Evolutionary conservation across 2,888 invertebrate species (phyloP).

Genomic region (Heliothis peltigera): DNA sequence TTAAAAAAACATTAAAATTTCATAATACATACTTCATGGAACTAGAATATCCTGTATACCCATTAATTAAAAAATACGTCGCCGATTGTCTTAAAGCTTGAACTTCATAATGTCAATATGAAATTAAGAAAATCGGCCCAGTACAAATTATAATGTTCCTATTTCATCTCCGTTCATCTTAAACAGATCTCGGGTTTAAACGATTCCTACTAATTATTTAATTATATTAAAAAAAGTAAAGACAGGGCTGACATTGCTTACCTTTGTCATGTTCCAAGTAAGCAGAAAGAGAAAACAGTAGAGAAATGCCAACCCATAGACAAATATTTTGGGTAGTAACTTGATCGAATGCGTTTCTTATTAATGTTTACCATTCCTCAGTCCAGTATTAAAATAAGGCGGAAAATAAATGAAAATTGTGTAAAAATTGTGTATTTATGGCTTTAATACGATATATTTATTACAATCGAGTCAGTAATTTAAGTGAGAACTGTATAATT

Average conservation of each 20-base stretch:
- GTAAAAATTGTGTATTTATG: conserved; percentile 69
- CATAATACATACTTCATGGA: conserved; percentile 6
- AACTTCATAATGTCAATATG: conserved; percentile 2
- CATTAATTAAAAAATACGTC: conserved; percentile 9
- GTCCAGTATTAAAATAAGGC: conserved; percentile 77
- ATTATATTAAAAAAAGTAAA: conserved; percentile 55
- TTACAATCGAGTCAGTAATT: conserved; percentile 87
- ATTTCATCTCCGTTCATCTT: conserved; percentile 50
- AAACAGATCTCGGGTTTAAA: conserved; percentile 66
- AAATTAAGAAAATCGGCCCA: conserved; percentile 40
- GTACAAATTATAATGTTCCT: conserved; percentile 62
- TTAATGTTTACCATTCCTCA: conserved; percentile 79
- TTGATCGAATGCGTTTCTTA: conserved; percentile 12
- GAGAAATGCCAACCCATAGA: conserved; percentile 5
- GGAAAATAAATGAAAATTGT: conserved; percentile 60
- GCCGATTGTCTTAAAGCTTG: conserved; percentile 18
- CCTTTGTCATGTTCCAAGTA: conserved; percentile 14
- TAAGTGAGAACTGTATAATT: conserved; percentile 74
- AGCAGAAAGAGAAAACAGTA: conserved; percentile 10
- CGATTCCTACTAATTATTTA: conserved; percentile 62
- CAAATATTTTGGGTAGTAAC: conserved; percentile 16
- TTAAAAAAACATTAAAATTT: conserved; percentile 5
- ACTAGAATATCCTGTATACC: conserved; percentile 6
- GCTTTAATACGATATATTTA: conserved; percentile 77
- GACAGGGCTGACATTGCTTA: conserved; percentile 56